Evolutionary conservation across 2,797 vertebrate species (phyloP), one percentile per base, ranked within the genome.

Genomic region (Acanthopagrus latus): DNA sequence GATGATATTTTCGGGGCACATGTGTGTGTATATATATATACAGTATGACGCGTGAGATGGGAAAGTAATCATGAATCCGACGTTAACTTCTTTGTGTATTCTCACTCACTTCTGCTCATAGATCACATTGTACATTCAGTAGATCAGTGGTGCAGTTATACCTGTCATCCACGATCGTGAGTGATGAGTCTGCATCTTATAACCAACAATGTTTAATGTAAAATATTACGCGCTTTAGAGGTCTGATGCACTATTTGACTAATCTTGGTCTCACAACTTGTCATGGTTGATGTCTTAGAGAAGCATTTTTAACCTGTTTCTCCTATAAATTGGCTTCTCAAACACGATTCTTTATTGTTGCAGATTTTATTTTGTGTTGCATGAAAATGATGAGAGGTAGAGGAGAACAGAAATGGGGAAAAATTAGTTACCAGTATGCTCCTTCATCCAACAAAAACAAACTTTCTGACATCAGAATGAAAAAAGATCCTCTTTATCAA

Each of bases 21-120:
- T 90, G 78, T 83, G 63, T 83, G 63, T 25, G 6, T 82, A 59
- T 83, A 47, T 82, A 59, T 83, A 47, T 71, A 41, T 81, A 60
- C 75, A 73, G 21, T 29, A 38, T 38, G 13, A 74, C 13, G 44
- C 14, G 44, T 56, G 54, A 76, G 58, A 74, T 60, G 23, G 46
- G 74, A 80, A 77, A 60, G 18, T 43, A 89, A 87, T 87, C 78
- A 82, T 84, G 76, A 84, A 9, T 82, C 46, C 7, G 21, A 52
- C 16, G 0, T 27, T 27, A 47, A 44, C 50, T 73, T 64, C 71
- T 4, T 41, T 29, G 8, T 70, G 47, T 64, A 27, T 73, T 71
- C 74, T 58, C 10, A 27, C 51, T 70, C 25, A 18, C 47, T 64
- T 81, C 50, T 56, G 51, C 64, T 76, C 20, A 0, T 43, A 46